These are phyloP conservation scores for Spatulosminthurus flaviceps DNA, from an alignment of 2,888 invertebrate genomes.

Conservation along the genomic window DNA sequence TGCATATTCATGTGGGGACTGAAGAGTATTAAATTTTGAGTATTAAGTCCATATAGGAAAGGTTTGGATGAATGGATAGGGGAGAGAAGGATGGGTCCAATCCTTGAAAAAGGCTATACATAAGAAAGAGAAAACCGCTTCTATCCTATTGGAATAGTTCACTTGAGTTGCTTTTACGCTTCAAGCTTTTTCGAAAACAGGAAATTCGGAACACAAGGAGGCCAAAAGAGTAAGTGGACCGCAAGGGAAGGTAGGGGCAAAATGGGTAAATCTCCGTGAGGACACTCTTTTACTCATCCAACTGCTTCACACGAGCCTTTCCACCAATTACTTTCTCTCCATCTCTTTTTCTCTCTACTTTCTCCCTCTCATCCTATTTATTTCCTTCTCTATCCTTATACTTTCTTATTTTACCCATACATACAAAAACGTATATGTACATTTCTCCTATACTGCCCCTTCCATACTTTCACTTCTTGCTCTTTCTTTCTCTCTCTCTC, in stretches of 20 bases:
- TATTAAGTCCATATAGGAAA: conserved; percentile 9
- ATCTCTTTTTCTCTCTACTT: too few relatives aligned
- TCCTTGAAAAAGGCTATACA: not conserved
- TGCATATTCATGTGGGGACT: conserved; percentile 34
- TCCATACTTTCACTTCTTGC: too few relatives aligned
- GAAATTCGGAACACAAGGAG: conserved; percentile 42
- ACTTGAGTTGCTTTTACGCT: conserved; percentile 46
- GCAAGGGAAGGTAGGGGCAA: conserved; percentile 34
- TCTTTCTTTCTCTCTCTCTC: too few relatives aligned
- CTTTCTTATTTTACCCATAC: too few relatives aligned
- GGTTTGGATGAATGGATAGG: not conserved
- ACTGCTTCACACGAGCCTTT: not conserved
- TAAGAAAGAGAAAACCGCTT: not conserved
- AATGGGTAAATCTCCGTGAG: conserved; percentile 45
- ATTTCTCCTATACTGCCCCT: too few relatives aligned
- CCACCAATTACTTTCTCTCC: not conserved
- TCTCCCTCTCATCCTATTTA: too few relatives aligned
- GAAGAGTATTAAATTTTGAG: conserved; percentile 29
- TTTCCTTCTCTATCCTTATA: too few relatives aligned
- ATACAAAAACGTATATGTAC: too few relatives aligned
- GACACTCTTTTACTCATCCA: conserved; percentile 29
- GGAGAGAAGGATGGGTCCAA: not conserved
- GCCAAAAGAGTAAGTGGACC: conserved; percentile 48
- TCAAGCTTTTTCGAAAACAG: conserved; percentile 41
- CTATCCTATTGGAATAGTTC: conserved; percentile 23